Evolutionary conservation across 1,140 invertebrate species (phyloP), one percentile per base, ranked within the genome.

Genomic region (Bombus breviceps): DNA sequence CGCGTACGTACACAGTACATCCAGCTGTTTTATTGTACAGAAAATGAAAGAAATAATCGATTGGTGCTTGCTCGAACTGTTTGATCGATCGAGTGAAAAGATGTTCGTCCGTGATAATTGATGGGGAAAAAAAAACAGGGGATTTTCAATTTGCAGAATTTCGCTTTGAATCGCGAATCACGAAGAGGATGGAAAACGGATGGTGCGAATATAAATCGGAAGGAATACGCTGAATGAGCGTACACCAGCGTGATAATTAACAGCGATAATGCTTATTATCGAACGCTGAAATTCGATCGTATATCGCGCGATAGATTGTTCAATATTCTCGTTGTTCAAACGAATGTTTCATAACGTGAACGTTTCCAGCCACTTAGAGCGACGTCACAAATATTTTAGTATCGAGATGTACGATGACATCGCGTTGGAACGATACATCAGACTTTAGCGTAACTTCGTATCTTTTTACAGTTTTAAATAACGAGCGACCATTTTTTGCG

Each of bases 251-350:
- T 47, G 81, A 75, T 78, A 83, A 69, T 78, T 78, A 83, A 78
- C 53, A 34, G 10, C 47, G 82, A 83, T 83, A 69, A 78, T 71
- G 43, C 75, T 64, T 83, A 57, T 78, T 41, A 69, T 59, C 74
- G 82, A 43, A 53, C 18, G 43, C 22, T 41, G 32, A 75, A 43
- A 32, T 32, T 39, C 18, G 80, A 82, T 66, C 53, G 69, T 32
- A 22, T 25, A 37, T 76, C 62, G 74, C 37, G 57, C 34, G 47
- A 53, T 39, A 28, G 39, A 59, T 64, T 12, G 39, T 62, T n/a
- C 76, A 10, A 62, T 15, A 43, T 6, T 57, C 3, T 32, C 76
- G 41, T 53, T 59, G 76, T n/a, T 37, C 13, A 5, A 53, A n/a
- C 18, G 32, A 66, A 66, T 25, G 32, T 66, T 47, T 75, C 47